phyloP scores from a whole-genome alignment of 2,113 vertebrate genomes.

The Climacteris rufus region DNA sequence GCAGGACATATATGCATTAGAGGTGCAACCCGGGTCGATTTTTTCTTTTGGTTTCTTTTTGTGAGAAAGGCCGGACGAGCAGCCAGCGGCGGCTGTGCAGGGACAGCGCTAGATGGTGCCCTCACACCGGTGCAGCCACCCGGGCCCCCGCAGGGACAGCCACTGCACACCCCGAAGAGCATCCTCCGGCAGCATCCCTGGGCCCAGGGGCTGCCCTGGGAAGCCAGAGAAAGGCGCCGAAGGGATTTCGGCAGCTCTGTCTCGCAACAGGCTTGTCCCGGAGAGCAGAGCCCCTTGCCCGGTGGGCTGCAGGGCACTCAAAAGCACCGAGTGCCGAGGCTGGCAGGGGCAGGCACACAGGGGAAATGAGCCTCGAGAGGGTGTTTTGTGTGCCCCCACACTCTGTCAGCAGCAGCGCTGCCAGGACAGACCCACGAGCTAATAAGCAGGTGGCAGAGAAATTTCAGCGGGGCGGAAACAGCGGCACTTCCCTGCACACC shows the following conservation, averaged over 20 bases:
- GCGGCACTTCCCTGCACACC: rapidly evolving
- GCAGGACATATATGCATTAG: rapidly evolving
- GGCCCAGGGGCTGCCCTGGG: rapidly evolving
- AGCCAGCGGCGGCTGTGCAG: neutral
- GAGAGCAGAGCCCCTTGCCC: neutral
- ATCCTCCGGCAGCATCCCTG: rapidly evolving
- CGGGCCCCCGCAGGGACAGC: rapidly evolving
- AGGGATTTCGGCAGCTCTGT: neutral
- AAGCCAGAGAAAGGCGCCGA: neutral
- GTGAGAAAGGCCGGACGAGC: rapidly evolving
- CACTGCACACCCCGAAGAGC: rapidly evolving
- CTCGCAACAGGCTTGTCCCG: neutral
- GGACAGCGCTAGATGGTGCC: conserved; percentile 7
- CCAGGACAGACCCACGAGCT: neutral
- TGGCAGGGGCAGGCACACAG: neutral
- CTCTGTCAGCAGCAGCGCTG: neutral
- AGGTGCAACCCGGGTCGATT: rapidly evolving
- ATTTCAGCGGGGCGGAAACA: rapidly evolving
- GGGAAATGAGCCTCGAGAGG: neutral
- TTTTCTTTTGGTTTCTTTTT: neutral
- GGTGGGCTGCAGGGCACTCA: rapidly evolving
- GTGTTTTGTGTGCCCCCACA: neutral
- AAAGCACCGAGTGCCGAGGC: rapidly evolving
- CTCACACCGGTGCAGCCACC: neutral
- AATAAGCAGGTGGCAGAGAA: neutral